Percentiles rank a stretch among this genome's conserved stretches.
phyloP scores from a whole-genome alignment of 2,888 invertebrate genomes.

The Thecocarcelia acutangulata region DNA sequence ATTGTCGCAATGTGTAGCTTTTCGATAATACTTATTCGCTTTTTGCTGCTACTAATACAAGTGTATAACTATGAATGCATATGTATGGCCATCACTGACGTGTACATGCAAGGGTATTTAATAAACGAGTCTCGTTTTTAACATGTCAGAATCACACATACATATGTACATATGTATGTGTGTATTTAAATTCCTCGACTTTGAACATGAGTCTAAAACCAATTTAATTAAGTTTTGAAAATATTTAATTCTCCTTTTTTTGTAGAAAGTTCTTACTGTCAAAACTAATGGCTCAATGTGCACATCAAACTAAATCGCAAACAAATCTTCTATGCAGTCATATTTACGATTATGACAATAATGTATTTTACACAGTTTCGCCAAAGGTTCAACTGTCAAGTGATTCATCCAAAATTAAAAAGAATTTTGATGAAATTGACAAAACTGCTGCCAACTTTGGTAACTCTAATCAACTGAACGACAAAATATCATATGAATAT shows the following conservation, averaged over 20 bases:
- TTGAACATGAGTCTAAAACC: too few species aligned
- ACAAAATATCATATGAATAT: conserved; percentile 25
- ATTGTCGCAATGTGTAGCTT: too few species aligned
- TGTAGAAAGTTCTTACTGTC: conserved; percentile 61
- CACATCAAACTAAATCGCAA: conserved; percentile 54
- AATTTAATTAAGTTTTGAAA: not conserved
- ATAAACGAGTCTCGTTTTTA: too few species aligned
- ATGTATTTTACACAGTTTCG: conserved; percentile 50
- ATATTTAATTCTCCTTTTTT: conserved; percentile 8
- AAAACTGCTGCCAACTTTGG: conserved; percentile 70
- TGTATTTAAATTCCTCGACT: too few species aligned
- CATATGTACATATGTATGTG: too few species aligned
- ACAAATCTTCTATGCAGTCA: conserved; percentile 48
- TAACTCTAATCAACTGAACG: conserved; percentile 65
- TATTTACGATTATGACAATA: conserved; percentile 43
- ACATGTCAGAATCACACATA: too few species aligned
- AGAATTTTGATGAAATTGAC: conserved; percentile 71
- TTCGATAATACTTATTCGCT: too few species aligned
- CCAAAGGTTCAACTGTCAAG: conserved; percentile 12
- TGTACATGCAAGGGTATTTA: conserved; percentile 4
- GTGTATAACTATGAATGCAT: too few species aligned
- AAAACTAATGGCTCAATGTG: conserved; percentile 60
- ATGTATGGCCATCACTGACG: too few species aligned
- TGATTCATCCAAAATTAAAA: conserved; percentile 62
- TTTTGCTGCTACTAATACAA: too few species aligned